Evolutionary conservation across 2,888 invertebrate species (phyloP).

Genomic region (Cosmorhoe ocellata): DNA sequence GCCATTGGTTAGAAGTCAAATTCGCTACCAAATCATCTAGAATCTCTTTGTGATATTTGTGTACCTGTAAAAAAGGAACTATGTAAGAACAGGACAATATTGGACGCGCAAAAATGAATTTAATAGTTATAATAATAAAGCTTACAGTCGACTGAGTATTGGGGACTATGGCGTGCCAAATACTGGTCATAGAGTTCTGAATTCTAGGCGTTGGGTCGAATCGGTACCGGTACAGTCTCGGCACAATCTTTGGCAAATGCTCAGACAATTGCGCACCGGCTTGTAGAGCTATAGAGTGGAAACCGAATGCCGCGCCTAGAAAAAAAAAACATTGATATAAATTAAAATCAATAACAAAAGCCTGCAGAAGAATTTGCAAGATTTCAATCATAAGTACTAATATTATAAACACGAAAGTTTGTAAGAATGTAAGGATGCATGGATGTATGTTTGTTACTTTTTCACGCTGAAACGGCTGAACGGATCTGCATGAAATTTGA

Average conservation of each 20-base stretch:
- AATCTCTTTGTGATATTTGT: slow-evolving; percentile 91
- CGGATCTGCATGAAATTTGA: too few species aligned
- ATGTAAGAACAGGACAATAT: too few species aligned
- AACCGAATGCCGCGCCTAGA: slow-evolving; percentile 94
- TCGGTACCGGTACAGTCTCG: slow-evolving; percentile 92
- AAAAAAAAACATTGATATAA: background rate
- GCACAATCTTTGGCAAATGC: slow-evolving; percentile 92
- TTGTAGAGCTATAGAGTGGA: slow-evolving; percentile 91
- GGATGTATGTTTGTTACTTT: too few species aligned
- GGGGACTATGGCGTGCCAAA: slow-evolving; percentile 95
- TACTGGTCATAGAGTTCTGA: slow-evolving; percentile 95
- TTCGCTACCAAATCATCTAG: slow-evolving; percentile 90
- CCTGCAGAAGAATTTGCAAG: too few species aligned
- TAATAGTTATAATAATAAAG: slow-evolving; percentile 28
- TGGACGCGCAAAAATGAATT: too few species aligned
- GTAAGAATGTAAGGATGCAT: too few species aligned
- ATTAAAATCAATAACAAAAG: too few species aligned
- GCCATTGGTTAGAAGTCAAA: slow-evolving; percentile 92
- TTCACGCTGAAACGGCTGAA: too few species aligned
- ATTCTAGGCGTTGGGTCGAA: slow-evolving; percentile 97
- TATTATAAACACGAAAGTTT: too few species aligned
- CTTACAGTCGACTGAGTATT: slow-evolving; percentile 92
- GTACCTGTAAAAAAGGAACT: slow-evolving; percentile 80
- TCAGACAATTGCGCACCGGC: slow-evolving; percentile 92
- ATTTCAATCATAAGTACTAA: too few species aligned